A percentile compares a stretch with the other conserved stretches of the same genome.
Conservation (phyloP, 2,797 vertebrate species). For the Rhinichthys osculus region DNA sequence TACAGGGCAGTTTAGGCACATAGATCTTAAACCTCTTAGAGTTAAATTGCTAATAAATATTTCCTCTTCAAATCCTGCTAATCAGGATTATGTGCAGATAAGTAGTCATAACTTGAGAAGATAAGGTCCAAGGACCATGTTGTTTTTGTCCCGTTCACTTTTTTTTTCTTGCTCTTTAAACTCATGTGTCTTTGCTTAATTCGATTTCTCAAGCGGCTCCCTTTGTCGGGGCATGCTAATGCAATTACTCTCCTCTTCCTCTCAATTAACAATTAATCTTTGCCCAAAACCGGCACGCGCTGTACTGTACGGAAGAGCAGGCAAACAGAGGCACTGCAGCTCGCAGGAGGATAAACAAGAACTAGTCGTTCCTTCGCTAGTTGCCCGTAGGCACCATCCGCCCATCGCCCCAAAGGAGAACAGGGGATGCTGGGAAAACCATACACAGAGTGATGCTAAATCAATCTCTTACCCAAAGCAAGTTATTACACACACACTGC, state of each 20-base stretch:
- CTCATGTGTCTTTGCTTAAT: slow-evolving; percentile 51
- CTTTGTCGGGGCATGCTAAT: slow-evolving; percentile 57
- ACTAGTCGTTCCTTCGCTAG: slow-evolving; percentile 38
- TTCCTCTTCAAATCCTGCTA: not conserved
- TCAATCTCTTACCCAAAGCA: slow-evolving; percentile 10
- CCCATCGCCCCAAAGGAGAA: slow-evolving; percentile 26
- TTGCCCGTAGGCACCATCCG: not conserved
- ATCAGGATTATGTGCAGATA: slow-evolving; percentile 10
- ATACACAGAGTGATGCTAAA: not conserved
- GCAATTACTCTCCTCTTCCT: slow-evolving; percentile 59
- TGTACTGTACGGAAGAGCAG: slow-evolving; percentile 7
- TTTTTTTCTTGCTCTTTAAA: slow-evolving; percentile 46
- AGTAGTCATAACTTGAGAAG: not conserved
- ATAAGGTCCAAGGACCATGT: slow-evolving; percentile 30
- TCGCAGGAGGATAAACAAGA: slow-evolving; percentile 52
- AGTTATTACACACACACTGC: slow-evolving; percentile 3
- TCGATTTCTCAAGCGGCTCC: slow-evolving; percentile 54
- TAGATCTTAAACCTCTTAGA: not conserved
- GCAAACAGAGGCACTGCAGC: not conserved
- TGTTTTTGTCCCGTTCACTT: slow-evolving; percentile 26
- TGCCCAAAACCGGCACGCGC: slow-evolving; percentile 42
- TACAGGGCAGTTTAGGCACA: not conserved
- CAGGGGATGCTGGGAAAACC: slow-evolving; percentile 24
- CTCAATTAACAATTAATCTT: slow-evolving; percentile 62
- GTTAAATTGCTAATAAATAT: slow-evolving; percentile 16